phyloP scores from a whole-genome alignment of 2,888 invertebrate species.

The Thera britannica region DNA sequence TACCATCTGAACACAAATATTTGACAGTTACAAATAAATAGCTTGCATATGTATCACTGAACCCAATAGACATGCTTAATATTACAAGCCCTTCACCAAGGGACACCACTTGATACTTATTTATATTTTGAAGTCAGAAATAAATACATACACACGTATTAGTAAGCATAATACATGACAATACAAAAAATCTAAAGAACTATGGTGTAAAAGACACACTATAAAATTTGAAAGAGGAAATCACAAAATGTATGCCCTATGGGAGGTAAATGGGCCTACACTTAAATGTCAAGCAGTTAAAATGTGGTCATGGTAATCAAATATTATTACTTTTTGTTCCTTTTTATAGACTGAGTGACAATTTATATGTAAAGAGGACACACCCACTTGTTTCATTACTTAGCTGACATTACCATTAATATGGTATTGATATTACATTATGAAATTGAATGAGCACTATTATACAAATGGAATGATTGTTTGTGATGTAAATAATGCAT shows the following conservation, averaged over 20 bases:
- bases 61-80: no score
- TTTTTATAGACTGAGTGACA: constrained; percentile 34
- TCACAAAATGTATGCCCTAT: constrained; percentile 12
- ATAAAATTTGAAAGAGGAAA: neutral
- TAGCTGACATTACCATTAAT: constrained; percentile 10
- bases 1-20: no score
- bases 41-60: no score
- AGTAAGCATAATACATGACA: no score
- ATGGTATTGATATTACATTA: constrained; percentile 12
- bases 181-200: no score
- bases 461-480: constrained; percentile 19
- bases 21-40: no score
- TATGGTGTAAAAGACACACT: neutral
- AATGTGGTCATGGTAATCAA: constrained; percentile 28
- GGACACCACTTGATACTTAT: no score
- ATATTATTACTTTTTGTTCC: constrained; percentile 20
- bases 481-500: constrained; percentile 26
- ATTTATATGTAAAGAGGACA: constrained; percentile 39
- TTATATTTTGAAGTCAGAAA: no score
- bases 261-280: constrained; percentile 20
- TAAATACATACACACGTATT: no score
- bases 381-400: constrained; percentile 29
- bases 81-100: no score
- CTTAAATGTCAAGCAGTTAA: constrained; percentile 32
- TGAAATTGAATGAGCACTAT: constrained; percentile 19